phyloP scores from a whole-genome alignment of 1,140 invertebrate genomes.

The Periplaneta americana region DNA sequence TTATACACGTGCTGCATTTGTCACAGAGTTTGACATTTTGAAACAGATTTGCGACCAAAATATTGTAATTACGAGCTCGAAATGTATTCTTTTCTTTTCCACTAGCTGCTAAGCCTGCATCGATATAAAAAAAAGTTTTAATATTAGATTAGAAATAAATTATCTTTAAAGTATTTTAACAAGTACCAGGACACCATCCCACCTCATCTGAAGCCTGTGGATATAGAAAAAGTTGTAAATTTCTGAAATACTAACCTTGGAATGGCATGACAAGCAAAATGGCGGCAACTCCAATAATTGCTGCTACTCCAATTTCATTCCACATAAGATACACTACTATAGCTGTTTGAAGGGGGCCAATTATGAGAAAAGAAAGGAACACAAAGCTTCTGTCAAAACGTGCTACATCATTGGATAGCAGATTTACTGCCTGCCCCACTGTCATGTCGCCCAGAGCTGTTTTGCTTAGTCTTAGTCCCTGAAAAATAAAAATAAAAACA shows the following conservation, averaged over 20 bases:
- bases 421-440: constrained; percentile 78
- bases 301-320: constrained; percentile 61
- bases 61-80: too few species aligned
- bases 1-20: too few species aligned
- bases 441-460: constrained; percentile 69
- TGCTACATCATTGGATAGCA: constrained; percentile 78
- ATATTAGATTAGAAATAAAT: too few species aligned
- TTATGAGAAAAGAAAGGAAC: constrained; percentile 70
- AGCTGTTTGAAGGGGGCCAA: constrained; percentile 73
- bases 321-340: constrained; percentile 74
- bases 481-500: not conserved
- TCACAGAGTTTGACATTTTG: too few species aligned
- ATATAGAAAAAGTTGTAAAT: too few species aligned
- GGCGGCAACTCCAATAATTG: constrained; percentile 69
- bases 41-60: too few species aligned
- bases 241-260: constrained; percentile 51
- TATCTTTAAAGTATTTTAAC: too few species aligned
- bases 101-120: too few species aligned
- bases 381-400: constrained; percentile 61
- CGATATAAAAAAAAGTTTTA: too few species aligned
- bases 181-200: too few species aligned
- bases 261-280: constrained; percentile 78
- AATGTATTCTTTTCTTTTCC: too few species aligned
- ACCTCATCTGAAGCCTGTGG: too few species aligned
- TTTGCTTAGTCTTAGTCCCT: constrained; percentile 15